Evolutionary conservation across 2,797 vertebrate species (phyloP), one percentile per base, ranked within the genome.

Genomic region (Hypotaenidia okinawae): DNA sequence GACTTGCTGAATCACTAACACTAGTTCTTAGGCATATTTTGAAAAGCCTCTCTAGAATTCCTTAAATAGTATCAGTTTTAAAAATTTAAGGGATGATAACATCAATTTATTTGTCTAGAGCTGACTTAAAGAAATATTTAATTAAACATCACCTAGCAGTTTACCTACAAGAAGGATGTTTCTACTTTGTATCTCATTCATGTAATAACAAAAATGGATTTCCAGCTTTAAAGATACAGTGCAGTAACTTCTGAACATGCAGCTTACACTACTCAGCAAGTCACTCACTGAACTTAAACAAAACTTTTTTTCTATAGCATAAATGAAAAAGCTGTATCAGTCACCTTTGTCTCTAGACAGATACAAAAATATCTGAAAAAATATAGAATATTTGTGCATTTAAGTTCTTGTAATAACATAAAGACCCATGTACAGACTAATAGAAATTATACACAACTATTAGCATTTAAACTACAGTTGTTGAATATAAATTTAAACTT

Each of bases 401-500:
- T 72, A 47, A 28, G 28, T 43, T 72, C 8, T 15, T 58, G 16
- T 41, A 54, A 39, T 54, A 74, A 37, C 68, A 51, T 78, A 72
- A 82, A 74, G 32, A 75, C 35, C 16, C 16, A 18, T 13, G 9
- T 68, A 64, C 4, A 37, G 24, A 30, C 15, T 49, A 79, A 58
- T 1, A 77, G 22, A 72, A 91, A 78, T 57, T 16, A 47, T 14
- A 47, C 27, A 6, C 28, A 61, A 51, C 25, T 35, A 37, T 66
- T 73, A 73, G 2, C 67, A 82, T 79, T 89, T 72, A 70, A 91
- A 76, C 11, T 77, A 43, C 30, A 59, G 57, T 24, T 55, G 27
- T 52, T 79, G 52, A 93, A 93, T 82, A 11, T n/a, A 84, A 43
- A 84, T 72, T 82, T 93, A 79, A 91, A 84, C 41, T 82, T 76